phyloP scores from a whole-genome alignment of 2,797 vertebrate genomes.

The Protosalanx chinensis region DNA sequence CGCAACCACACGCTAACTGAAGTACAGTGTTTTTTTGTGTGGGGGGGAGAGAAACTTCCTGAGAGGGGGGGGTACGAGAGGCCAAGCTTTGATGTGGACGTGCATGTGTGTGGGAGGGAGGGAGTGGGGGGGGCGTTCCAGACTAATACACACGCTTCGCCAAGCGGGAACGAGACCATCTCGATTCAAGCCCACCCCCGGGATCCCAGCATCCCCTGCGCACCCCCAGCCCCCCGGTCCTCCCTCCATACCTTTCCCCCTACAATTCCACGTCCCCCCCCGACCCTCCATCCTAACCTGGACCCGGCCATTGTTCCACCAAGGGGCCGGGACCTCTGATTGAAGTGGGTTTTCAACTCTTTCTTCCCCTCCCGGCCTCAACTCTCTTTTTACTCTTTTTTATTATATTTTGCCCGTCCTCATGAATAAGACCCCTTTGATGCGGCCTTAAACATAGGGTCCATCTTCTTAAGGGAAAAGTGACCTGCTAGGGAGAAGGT shows the following conservation, averaged over 20 bases:
- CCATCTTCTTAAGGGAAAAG: neutral
- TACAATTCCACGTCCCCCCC: neutral
- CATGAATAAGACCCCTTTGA: constrained; percentile 11
- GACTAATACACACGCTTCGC: neutral
- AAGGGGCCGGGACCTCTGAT: neutral
- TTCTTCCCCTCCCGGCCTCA: constrained; percentile 1
- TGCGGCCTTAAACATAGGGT: neutral
- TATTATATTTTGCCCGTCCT: neutral
- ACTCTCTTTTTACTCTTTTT: neutral
- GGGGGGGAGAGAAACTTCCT: neutral
- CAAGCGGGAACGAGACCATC: neutral
- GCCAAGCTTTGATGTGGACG: neutral
- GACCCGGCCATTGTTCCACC: neutral
- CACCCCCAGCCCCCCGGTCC: neutral
- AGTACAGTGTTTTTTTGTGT: neutral
- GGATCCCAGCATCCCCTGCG: neutral
- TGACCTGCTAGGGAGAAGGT: neutral
- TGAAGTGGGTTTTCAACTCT: neutral
- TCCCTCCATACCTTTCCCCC: neutral
- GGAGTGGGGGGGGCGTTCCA: too few relatives aligned
- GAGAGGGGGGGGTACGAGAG: neutral
- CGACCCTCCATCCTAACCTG: constrained; percentile 2
- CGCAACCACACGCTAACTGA: neutral
- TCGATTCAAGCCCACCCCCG: neutral
- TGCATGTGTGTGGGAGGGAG: neutral